A percentile compares a stretch with the other conserved stretches of the same genome.
Evolutionary conservation across 2,888 invertebrate genomes (phyloP).

Genomic region (Lithophane semibrunnea): DNA sequence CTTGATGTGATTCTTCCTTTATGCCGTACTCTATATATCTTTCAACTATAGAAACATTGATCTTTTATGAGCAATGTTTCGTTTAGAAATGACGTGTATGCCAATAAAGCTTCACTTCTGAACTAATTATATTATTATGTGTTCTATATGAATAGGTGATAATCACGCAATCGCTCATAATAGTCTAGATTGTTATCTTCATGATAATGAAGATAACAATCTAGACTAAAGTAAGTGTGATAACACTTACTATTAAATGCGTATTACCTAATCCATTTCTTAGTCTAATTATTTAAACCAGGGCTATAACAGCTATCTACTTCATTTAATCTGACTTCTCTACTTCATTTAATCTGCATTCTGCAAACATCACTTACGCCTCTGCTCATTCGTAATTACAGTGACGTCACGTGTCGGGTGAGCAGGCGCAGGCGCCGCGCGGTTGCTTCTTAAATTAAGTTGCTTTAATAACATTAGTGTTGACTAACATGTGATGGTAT

Average conservation of each 20-base stretch:
- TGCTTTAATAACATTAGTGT: conserved; percentile 59
- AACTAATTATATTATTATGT: too few relatives aligned
- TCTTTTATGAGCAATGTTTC: background rate
- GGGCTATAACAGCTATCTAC: background rate
- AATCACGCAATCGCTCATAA: background rate
- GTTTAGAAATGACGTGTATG: background rate
- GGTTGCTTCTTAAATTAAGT: conserved; percentile 66
- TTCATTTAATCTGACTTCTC: background rate
- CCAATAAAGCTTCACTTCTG: background rate
- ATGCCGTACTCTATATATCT: background rate
- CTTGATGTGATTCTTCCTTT: background rate
- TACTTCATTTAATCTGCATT: conserved; percentile 6
- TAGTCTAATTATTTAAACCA: background rate
- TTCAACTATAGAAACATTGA: background rate
- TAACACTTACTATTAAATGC: background rate
- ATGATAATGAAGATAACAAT: too few relatives aligned
- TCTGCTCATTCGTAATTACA: conserved; percentile 37
- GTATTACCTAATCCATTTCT: background rate
- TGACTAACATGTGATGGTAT: conserved; percentile 52
- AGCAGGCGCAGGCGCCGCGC: conserved; percentile 64
- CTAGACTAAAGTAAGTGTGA: too few relatives aligned
- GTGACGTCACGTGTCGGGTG: conserved; percentile 60
- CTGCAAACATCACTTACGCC: conserved; percentile 18
- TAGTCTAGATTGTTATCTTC: background rate
- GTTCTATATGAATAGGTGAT: background rate